Base-by-base conservation (phyloP, 2,797 vertebrate species). In the Thripadectes ignobilis region DNA sequence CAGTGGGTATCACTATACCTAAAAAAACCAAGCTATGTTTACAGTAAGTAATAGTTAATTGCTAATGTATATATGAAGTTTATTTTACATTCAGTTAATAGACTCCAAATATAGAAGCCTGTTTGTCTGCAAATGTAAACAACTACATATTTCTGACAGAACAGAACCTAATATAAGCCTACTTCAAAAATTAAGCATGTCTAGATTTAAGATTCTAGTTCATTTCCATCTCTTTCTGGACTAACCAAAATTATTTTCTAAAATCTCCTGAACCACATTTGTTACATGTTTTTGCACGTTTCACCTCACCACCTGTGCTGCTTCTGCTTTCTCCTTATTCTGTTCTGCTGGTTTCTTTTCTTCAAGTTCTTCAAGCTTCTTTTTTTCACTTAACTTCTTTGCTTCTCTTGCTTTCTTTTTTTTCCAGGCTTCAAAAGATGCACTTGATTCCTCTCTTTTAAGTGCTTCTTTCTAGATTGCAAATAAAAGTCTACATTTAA, bases 401-500 rank as follows among this genome's bases (percentile, higher is more conserved):
- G 99, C 96, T 85, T 94, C 97, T 77, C 98, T 98, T 46, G 84
- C 93, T 94, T 99, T 99, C 95, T 98, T 99, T 80, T 98, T 97
- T 93, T 99, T 99, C 99, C 99, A 99, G 34, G 99, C 99, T 86
- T 98, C 97, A 89, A 98, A 99, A 26, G 99, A 99, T 14, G 98
- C 98, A 86, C 97, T 91, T 24, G 98, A 98, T 76, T 99, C 98
- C 82, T 98, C 98, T 96, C 95, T 99, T 97, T 99, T 99, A 82
- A 97, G 89, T 36, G 97, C 97, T 95, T 97, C 97, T 66, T 99
- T 97, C 99, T 99, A 76, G 67, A 96, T 91, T 85, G 79, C 48
- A 95, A 81, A 68, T 18, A 84, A 46, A 51, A 71, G 48, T 46
- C 19, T 38, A 80, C 4, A 59, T 58, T 92, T 62, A 81, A 75